Percentiles rank a stretch among this genome's conserved stretches.
These are phyloP conservation scores for Erpobdella octoculata DNA, from an alignment of 2,888 invertebrate genomes.

Conservation along the genomic window DNA sequence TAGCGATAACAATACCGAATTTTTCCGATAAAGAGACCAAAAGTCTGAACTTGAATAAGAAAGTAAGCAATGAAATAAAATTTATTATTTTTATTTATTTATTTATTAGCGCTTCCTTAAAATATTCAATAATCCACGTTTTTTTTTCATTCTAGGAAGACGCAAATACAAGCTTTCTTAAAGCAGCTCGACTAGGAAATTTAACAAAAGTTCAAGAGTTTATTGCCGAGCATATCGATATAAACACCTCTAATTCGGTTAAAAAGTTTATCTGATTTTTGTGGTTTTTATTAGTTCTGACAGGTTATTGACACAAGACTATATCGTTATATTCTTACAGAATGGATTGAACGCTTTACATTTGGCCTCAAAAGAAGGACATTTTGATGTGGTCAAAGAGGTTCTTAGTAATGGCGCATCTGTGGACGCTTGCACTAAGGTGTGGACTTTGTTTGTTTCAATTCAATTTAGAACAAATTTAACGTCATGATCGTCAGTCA, in stretches of 20 bases:
- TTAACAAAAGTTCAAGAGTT: conserved; percentile 94
- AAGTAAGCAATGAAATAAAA: neutral
- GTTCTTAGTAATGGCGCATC: conserved; percentile 86
- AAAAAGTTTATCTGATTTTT: too few species aligned
- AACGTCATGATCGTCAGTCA: too few species aligned
- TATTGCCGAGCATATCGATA: conserved; percentile 81
- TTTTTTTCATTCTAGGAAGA: conserved; percentile 69
- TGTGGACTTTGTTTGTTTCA: conserved; percentile 7
- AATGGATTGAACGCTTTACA: conserved; percentile 73
- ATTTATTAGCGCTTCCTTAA: neutral
- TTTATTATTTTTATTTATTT: neutral
- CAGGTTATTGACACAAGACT: too few species aligned
- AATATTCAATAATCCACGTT: neutral
- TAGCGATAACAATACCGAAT: neutral
- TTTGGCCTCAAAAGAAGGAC: conserved; percentile 91
- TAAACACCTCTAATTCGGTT: conserved; percentile 97
- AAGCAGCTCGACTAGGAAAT: conserved; percentile 95
- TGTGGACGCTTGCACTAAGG: conserved; percentile 82
- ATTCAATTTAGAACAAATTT: too few species aligned
- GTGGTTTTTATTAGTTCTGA: too few species aligned
- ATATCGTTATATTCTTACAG: too few species aligned
- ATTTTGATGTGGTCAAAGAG: conserved; percentile 93
- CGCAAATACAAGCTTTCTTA: conserved; percentile 92
- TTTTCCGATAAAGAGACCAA: neutral
- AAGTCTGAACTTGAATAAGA: neutral